A percentile compares a stretch with the other conserved stretches of the same genome.
Evolutionary conservation across 1,140 invertebrate genomes (phyloP).

Genomic region (Ylistrum balloti): DNA sequence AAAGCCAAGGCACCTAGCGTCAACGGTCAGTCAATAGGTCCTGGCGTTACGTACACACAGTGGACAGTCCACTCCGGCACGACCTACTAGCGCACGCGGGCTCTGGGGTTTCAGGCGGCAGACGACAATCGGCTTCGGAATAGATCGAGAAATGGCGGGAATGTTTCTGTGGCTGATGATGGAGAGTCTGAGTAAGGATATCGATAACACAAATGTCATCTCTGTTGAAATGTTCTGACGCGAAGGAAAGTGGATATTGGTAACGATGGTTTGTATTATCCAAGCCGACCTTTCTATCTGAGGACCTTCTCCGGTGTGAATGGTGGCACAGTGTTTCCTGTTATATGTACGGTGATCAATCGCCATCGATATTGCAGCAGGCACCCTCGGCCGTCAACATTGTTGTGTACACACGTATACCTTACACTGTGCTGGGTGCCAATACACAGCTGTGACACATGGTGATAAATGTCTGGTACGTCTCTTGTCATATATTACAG

Average conservation of each 20-base stretch:
- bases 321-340: not conserved
- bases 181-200: slow-evolving; percentile 26
- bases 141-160: slow-evolving; percentile 37
- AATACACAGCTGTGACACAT: slow-evolving; percentile 3
- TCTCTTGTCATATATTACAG: not conserved
- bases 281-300: not conserved
- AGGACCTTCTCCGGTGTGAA: slow-evolving; percentile 15
- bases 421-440: slow-evolving; percentile 26
- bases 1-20: slow-evolving; percentile 11
- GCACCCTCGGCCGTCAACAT: slow-evolving; percentile 21
- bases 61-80: slow-evolving; percentile 16
- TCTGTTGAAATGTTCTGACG: slow-evolving; percentile 13
- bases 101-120: not conserved
- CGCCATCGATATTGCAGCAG: slow-evolving; percentile 24
- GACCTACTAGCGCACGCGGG: slow-evolving; percentile 1
- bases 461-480: slow-evolving; percentile 19
- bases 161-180: slow-evolving; percentile 31
- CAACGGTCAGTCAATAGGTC: slow-evolving; percentile 37
- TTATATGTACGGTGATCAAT: slow-evolving; percentile 39
- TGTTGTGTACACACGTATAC: slow-evolving; percentile 33
- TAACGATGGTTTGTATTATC: slow-evolving; percentile 34
- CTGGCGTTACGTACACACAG: not conserved
- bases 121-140: not conserved
- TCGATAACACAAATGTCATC: slow-evolving; percentile 38
- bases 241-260: slow-evolving; percentile 32